Percentiles rank a stretch among this genome's conserved stretches.
These are phyloP conservation scores for Ceramica pisi DNA, from an alignment of 2,888 invertebrate genomes.

Conservation along the genomic window DNA sequence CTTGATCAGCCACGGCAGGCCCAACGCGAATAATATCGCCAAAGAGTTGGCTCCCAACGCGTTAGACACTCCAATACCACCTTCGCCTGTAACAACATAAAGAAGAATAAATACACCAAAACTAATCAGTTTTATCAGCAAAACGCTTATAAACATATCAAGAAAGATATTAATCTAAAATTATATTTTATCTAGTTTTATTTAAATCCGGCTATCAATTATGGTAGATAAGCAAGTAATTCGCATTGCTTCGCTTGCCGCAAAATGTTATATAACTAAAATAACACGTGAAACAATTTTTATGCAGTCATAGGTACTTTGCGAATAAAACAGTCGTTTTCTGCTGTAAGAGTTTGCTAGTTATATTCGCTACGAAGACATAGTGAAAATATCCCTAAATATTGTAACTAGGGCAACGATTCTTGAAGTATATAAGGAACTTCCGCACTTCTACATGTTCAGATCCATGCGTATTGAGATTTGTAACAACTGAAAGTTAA, in stretches of 20 bases:
- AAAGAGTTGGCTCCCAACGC: slow-evolving; percentile 96
- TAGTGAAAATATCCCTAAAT: neutral
- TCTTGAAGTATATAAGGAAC: neutral
- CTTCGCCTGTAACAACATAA: slow-evolving; percentile 92
- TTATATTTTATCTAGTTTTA: slow-evolving; percentile 11
- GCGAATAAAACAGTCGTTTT: neutral
- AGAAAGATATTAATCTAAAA: slow-evolving; percentile 33
- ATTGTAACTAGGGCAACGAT: neutral
- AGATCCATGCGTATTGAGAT: neutral
- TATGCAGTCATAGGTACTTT: slow-evolving; percentile 1
- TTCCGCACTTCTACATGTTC: neutral
- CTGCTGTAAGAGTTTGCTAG: neutral
- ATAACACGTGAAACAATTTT: slow-evolving; percentile 8
- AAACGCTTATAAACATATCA: slow-evolving; percentile 5
- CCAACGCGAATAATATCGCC: slow-evolving; percentile 95
- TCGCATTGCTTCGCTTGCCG: slow-evolving; percentile 29
- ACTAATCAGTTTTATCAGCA: slow-evolving; percentile 4
- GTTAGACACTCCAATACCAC: slow-evolving; percentile 96
- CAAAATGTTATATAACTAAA: slow-evolving; percentile 8
- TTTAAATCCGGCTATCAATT: slow-evolving; percentile 27
- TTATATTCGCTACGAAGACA: slow-evolving; percentile 7
- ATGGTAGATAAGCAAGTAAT: slow-evolving; percentile 25
- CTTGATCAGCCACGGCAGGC: slow-evolving; percentile 96
- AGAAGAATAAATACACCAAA: slow-evolving; percentile 8
- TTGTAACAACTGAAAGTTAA: neutral